Conservation (phyloP, 2,888 invertebrate species). For the Aromia moschata region DNA sequence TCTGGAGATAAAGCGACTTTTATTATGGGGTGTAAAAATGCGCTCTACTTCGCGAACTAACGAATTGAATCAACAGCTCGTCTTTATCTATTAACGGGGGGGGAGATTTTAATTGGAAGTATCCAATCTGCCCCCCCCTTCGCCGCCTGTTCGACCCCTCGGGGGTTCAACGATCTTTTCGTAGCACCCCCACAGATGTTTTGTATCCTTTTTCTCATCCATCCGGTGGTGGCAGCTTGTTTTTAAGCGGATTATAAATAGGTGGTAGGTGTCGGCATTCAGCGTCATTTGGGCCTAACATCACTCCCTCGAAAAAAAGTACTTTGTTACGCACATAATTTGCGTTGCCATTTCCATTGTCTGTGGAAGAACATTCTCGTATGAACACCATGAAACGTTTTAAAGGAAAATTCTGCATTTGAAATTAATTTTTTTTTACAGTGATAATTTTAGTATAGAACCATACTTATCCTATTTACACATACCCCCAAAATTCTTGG, state of each 20-base stretch:
- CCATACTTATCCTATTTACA: too few relatives aligned
- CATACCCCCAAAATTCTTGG: too few relatives aligned
- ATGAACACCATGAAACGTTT: too few relatives aligned
- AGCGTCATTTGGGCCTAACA: too few relatives aligned
- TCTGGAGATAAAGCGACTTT: conserved; percentile 18
- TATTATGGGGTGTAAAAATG: conserved; percentile 21
- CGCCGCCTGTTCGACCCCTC: conserved; percentile 18
- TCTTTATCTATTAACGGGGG: conserved; percentile 28
- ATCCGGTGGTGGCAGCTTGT: conserved; percentile 37
- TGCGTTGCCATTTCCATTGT: too few relatives aligned
- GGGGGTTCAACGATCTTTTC: conserved; percentile 36
- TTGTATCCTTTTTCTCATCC: conserved; percentile 45
- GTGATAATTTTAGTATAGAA: too few relatives aligned
- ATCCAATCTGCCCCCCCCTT: conserved; percentile 22
- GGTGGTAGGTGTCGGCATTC: conserved; percentile 8
- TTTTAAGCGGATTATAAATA: conserved; percentile 28
- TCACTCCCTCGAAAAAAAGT: too few relatives aligned
- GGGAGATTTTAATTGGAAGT: conserved; percentile 31
- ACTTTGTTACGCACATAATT: too few relatives aligned
- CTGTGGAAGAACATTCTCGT: too few relatives aligned
- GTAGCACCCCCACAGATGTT: conserved; percentile 45
- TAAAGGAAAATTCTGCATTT: too few relatives aligned
- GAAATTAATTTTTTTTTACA: too few relatives aligned
- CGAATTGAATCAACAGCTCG: conserved; percentile 30
- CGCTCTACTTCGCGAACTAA: conserved; percentile 17